phyloP scores from a whole-genome alignment of 2,888 invertebrate genomes.

The Orthosia cruda region DNA sequence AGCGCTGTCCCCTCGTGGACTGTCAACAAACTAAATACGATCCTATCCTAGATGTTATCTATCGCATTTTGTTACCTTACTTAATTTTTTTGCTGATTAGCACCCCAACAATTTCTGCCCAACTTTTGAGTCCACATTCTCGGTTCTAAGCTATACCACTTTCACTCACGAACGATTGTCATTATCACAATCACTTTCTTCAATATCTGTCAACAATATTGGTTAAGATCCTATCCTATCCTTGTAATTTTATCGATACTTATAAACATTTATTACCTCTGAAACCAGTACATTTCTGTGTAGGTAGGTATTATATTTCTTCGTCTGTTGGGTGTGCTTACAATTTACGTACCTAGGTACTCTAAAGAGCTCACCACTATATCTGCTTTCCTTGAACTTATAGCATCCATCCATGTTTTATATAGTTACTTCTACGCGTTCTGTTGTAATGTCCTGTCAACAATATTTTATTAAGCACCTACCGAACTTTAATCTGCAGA shows the following conservation, averaged over 20 bases:
- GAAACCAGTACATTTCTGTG: neutral
- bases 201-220: slow-evolving; percentile 45
- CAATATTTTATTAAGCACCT: slow-evolving; percentile 28
- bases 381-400: slow-evolving; percentile 8
- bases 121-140: neutral
- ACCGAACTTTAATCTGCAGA: neutral
- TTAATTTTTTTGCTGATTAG: neutral
- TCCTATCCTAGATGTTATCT: slow-evolving; percentile 21
- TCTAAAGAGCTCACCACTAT: neutral
- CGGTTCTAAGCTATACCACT: neutral
- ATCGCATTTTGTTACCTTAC: slow-evolving; percentile 29
- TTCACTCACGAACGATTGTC: neutral
- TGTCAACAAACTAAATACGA: slow-evolving; percentile 47
- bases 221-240: slow-evolving; percentile 35
- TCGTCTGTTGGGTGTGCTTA: neutral
- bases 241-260: neutral
- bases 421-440: neutral
- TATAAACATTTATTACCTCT: slow-evolving; percentile 27
- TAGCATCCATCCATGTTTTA: neutral
- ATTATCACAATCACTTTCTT: slow-evolving; percentile 7
- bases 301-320: neutral
- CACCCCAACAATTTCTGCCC: slow-evolving; percentile 1
- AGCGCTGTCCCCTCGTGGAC: neutral
- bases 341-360: neutral
- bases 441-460: slow-evolving; percentile 10